These are phyloP conservation scores for Epinephelus awoara DNA, from an alignment of 2,797 vertebrate genomes.

Conservation along the genomic window DNA sequence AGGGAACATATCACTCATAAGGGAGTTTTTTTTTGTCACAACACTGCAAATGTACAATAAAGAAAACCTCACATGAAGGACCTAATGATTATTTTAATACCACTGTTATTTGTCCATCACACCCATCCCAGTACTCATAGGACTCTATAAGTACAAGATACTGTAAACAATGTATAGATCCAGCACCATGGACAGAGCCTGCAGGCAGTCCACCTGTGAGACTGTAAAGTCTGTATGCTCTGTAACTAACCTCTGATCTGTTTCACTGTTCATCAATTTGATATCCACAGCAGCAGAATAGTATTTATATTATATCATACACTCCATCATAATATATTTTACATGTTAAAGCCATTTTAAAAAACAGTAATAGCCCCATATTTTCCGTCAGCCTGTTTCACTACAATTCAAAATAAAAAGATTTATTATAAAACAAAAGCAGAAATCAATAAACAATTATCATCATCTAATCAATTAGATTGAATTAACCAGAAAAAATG, in stretches of 20 bases:
- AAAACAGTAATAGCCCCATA: too few relatives aligned
- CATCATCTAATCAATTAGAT: too few relatives aligned
- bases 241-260: conserved; percentile 8
- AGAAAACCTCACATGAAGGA: not conserved
- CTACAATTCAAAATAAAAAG: too few relatives aligned
- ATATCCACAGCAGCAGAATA: not conserved
- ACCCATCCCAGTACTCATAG: not conserved
- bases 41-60: not conserved
- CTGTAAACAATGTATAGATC: conserved; percentile 26
- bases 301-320: too few relatives aligned
- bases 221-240: not conserved
- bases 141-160: not conserved
- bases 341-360: not conserved
- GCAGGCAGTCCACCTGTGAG: not conserved
- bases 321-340: not conserved
- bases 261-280: not conserved
- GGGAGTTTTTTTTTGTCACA: not conserved
- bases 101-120: not conserved
- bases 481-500: too few relatives aligned
- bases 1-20: too few relatives aligned
- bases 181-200: conserved; percentile 70
- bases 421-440: not conserved
- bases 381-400: not conserved
- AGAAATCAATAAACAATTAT: too few relatives aligned
- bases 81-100: not conserved